phyloP scores from a whole-genome alignment of 2,113 vertebrate genomes.

The Spea bombifrons region DNA sequence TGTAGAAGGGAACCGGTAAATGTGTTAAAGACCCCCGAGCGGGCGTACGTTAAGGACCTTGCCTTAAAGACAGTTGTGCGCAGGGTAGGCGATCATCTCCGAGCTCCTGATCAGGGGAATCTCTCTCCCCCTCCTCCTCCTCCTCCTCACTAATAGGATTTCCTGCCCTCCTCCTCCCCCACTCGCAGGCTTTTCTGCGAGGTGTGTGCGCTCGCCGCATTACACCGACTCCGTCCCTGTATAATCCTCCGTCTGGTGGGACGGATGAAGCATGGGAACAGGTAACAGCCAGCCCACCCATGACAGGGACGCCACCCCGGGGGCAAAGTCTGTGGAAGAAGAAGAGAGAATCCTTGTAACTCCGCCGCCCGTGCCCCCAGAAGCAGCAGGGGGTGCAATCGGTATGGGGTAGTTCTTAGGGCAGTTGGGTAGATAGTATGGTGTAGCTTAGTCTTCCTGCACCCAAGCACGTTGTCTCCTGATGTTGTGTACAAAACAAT shows the following conservation, averaged over 20 bases:
- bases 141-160: conserved; percentile 38
- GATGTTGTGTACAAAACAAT: no score
- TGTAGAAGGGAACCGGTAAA: no score
- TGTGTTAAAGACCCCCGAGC: no score
- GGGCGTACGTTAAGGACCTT: no score
- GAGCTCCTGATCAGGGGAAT: conserved; percentile 20
- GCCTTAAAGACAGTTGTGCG: not conserved
- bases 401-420: conserved; percentile 27
- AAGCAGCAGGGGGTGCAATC: conserved; percentile 6
- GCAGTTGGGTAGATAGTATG: not conserved
- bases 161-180: conserved; percentile 40
- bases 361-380: conserved; percentile 9
- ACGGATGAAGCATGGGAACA: conserved; percentile 39
- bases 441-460: not conserved
- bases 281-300: conserved; percentile 27
- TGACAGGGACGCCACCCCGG: conserved; percentile 12
- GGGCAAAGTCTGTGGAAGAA: not conserved
- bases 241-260: conserved; percentile 41
- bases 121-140: conserved; percentile 33
- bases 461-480: no score
- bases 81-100: conserved; percentile 28
- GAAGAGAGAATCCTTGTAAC: conserved; percentile 13
- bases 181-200: conserved; percentile 31
- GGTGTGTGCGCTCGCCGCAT: conserved; percentile 23
- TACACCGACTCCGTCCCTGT: conserved; percentile 22